A percentile compares a stretch with the other conserved stretches of the same genome.
Conservation (phyloP, 1,140 invertebrate genomes). For the Homalodisca vitripennis region DNA sequence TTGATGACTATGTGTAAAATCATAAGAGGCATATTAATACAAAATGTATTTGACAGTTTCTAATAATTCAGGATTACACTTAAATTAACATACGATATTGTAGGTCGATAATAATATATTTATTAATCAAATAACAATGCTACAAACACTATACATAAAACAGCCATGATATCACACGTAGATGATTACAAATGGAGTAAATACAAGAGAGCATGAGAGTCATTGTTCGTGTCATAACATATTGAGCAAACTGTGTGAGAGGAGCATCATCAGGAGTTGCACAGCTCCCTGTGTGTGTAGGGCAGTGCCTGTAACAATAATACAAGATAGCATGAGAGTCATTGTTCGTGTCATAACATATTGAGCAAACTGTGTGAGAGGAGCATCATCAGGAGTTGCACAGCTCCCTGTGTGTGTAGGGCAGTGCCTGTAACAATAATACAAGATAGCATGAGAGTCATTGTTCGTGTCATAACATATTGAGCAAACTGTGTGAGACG, state of each 20-base stretch:
- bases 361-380: conserved; percentile 2
- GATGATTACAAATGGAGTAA: conserved; percentile 22
- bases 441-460: background rate
- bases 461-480: conserved; percentile 6
- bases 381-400: background rate
- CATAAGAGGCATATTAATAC: too few species aligned
- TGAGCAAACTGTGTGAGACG: background rate
- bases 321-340: background rate
- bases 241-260: conserved; percentile 1
- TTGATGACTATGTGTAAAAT: too few species aligned
- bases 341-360: conserved; percentile 6
- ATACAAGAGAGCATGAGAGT: background rate
- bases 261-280: background rate
- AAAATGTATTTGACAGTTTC: too few species aligned
- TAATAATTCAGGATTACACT: too few species aligned
- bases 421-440: conserved; percentile 3
- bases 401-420: background rate
- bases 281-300: background rate
- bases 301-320: background rate
- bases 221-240: conserved; percentile 9
- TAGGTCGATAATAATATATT: conserved; percentile 6
- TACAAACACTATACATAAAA: conserved; percentile 26
- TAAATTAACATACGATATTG: too few species aligned
- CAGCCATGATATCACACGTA: conserved; percentile 23
- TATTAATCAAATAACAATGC: conserved; percentile 25